Evolutionary conservation across 2,797 vertebrate species (phyloP).

Genomic region (Botia almorhae): DNA sequence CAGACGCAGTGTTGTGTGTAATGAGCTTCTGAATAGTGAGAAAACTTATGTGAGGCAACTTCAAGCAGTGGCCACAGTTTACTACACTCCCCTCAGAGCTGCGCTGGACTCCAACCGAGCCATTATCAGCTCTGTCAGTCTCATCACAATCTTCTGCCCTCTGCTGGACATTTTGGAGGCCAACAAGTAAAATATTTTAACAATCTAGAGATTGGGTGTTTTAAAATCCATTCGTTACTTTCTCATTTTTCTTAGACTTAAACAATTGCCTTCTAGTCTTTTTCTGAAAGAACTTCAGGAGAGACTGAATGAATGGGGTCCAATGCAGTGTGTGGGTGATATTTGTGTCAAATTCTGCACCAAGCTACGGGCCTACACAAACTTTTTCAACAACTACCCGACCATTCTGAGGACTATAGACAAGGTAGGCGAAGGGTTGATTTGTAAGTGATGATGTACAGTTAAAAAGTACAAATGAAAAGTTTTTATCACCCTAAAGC

Average conservation of each 20-base stretch:
- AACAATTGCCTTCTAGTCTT: neutral
- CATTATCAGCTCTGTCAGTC: slow-evolving; percentile 77
- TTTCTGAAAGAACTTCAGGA: slow-evolving; percentile 74
- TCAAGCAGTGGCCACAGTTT: slow-evolving; percentile 73
- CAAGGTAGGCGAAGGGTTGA: slow-evolving; percentile 71
- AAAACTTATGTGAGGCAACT: slow-evolving; percentile 74
- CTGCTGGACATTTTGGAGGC: slow-evolving; percentile 74
- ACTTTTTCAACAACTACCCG: slow-evolving; percentile 86
- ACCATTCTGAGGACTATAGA: slow-evolving; percentile 80
- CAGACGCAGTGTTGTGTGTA: slow-evolving; percentile 65
- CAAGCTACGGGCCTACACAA: slow-evolving; percentile 77
- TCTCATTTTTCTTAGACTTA: neutral
- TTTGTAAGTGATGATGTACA: neutral
- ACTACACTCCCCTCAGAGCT: slow-evolving; percentile 77
- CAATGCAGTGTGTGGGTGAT: slow-evolving; percentile 82
- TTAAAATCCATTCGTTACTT: slow-evolving; percentile 57
- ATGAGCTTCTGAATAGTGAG: slow-evolving; percentile 82
- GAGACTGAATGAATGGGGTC: slow-evolving; percentile 79
- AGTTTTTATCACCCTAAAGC: neutral
- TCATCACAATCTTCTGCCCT: slow-evolving; percentile 80
- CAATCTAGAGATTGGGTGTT: neutral
- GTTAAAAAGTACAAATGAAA: neutral
- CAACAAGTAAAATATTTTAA: slow-evolving; percentile 71
- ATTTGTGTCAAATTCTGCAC: slow-evolving; percentile 78
- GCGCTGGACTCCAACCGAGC: slow-evolving; percentile 83